A percentile compares a stretch with the other conserved stretches of the same genome.
Conservation (phyloP, 1,140 invertebrate species). For the Euwallacea similis region DNA sequence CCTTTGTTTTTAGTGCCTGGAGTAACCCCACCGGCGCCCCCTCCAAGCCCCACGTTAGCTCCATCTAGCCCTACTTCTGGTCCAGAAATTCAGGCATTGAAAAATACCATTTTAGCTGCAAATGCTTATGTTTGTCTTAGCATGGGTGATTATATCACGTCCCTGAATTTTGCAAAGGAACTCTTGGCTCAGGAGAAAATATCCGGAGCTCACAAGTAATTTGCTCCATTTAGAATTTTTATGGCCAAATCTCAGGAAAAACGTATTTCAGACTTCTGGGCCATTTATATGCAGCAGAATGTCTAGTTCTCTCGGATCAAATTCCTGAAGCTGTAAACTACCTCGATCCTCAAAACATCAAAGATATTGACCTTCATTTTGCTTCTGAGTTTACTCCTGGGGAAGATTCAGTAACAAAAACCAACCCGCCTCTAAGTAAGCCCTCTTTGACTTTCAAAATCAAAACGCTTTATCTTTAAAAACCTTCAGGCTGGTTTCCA, state of each 20-base stretch:
- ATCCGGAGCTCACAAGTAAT: conserved; percentile 66
- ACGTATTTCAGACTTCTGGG: conserved; percentile 70
- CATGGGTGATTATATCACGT: conserved; percentile 80
- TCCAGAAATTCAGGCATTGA: conserved; percentile 50
- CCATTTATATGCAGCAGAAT: conserved; percentile 88
- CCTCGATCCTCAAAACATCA: conserved; percentile 77
- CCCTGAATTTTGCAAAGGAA: conserved; percentile 74
- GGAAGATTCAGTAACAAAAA: conserved; percentile 53
- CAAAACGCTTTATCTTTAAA: background rate
- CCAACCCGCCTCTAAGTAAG: conserved; percentile 51
- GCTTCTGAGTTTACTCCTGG: conserved; percentile 51
- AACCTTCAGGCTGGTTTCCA: conserved; percentile 67
- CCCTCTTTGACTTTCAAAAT: background rate
- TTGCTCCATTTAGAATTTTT: background rate
- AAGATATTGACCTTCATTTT: conserved; percentile 58
- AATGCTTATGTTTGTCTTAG: conserved; percentile 84
- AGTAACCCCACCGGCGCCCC: conserved; percentile 46
- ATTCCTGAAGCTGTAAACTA: conserved; percentile 82
- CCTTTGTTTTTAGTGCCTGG: conserved; percentile 51
- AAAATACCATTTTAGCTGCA: conserved; percentile 74
- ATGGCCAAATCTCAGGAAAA: background rate
- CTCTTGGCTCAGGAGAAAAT: conserved; percentile 67
- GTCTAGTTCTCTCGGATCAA: conserved; percentile 80
- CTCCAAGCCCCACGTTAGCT: conserved; percentile 45
- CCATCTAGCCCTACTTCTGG: conserved; percentile 53